Evolutionary conservation across 2,797 vertebrate species (phyloP).

Genomic region (Amazonetta brasiliensis): DNA sequence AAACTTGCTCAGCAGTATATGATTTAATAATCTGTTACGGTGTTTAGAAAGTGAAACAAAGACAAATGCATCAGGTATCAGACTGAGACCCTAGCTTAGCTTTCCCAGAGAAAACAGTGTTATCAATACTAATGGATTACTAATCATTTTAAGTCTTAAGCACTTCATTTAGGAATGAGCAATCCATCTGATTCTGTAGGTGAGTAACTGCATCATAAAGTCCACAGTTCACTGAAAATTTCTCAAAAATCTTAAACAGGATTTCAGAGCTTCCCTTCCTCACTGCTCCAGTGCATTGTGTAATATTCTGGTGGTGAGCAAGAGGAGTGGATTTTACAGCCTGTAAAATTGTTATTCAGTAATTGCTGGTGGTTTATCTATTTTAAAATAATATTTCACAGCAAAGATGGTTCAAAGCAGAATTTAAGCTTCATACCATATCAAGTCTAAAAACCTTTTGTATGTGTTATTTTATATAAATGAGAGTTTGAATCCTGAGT

Average conservation of each 20-base stretch:
- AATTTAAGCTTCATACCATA: not conserved
- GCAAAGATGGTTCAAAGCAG: slow-evolving; percentile 28
- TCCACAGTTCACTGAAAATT: not conserved
- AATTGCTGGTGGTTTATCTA: slow-evolving; percentile 5
- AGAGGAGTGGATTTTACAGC: not conserved
- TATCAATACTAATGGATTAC: slow-evolving; percentile 8
- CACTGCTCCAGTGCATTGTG: not conserved
- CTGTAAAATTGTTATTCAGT: not conserved
- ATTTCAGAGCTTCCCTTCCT: not conserved
- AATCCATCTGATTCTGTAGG: not conserved
- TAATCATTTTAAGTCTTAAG: not conserved
- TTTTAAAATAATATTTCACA: slow-evolving; percentile 29
- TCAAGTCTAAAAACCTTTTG: slow-evolving; percentile 21
- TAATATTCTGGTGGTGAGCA: not conserved
- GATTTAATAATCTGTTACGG: not conserved
- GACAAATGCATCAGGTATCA: not conserved
- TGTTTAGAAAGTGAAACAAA: not conserved
- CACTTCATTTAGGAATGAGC: not conserved
- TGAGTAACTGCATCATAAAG: not conserved
- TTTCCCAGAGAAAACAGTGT: slow-evolving; percentile 1
- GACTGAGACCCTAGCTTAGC: not conserved
- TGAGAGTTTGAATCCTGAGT: slow-evolving; percentile 43
- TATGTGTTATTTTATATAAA: slow-evolving; percentile 59
- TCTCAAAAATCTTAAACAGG: not conserved
- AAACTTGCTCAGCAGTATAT: not conserved